Percentiles rank a stretch among this genome's conserved stretches.
These are phyloP conservation scores for Sciurus niger DNA, from an alignment of 2,113 vertebrate genomes.

Conservation along the genomic window DNA sequence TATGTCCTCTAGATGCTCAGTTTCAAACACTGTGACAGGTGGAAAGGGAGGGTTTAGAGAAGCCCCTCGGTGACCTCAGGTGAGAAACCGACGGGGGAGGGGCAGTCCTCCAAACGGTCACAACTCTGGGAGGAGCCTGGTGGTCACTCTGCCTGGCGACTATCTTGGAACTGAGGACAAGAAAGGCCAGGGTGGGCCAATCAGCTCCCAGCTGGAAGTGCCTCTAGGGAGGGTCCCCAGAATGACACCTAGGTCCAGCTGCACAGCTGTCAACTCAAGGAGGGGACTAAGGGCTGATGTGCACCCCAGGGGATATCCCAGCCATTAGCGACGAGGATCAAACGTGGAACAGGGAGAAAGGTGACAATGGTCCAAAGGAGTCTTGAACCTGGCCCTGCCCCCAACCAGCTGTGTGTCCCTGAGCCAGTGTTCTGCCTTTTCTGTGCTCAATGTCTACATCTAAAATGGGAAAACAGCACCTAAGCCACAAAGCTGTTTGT, in stretches of 20 bases:
- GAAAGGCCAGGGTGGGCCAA: neutral
- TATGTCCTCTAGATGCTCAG: too few relatives aligned
- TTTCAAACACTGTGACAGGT: neutral
- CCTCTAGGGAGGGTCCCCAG: neutral
- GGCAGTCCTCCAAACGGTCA: neutral
- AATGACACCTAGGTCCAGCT: neutral
- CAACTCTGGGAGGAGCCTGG: neutral
- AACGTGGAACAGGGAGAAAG: neutral
- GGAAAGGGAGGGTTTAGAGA: neutral
- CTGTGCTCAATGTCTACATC: neutral
- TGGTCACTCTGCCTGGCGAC: too few relatives aligned
- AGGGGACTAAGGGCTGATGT: neutral
- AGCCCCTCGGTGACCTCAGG: neutral
- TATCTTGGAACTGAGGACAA: too few relatives aligned
- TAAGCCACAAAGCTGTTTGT: neutral
- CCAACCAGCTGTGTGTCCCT: neutral
- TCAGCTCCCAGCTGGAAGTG: neutral
- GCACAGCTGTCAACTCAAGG: neutral
- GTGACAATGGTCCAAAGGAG: neutral
- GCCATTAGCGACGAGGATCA: neutral
- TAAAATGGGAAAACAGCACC: neutral
- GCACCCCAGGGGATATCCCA: neutral
- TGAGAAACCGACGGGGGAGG: neutral
- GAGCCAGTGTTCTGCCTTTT: neutral
- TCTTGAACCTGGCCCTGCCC: neutral